Percentiles rank a stretch among this genome's conserved stretches.
phyloP scores from a whole-genome alignment of 2,888 invertebrate species.

The Helleia helle region DNA sequence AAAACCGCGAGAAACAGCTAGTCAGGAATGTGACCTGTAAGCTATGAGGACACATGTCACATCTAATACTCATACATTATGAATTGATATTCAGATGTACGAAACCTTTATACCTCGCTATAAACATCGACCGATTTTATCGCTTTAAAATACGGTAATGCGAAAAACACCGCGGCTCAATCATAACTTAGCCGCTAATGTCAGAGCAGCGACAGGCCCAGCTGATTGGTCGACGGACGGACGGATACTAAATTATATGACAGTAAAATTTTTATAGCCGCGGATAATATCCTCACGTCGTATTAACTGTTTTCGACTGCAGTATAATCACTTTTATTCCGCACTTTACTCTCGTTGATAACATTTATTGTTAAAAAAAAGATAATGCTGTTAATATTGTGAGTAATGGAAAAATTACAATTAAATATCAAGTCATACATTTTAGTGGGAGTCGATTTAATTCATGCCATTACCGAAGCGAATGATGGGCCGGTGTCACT shows the following conservation, averaged over 20 bases:
- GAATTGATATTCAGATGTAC: not conserved
- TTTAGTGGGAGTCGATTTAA: constrained; percentile 19
- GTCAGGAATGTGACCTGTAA: too few relatives aligned
- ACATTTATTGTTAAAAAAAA: constrained; percentile 8
- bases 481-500: constrained; percentile 9
- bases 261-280: constrained; percentile 48
- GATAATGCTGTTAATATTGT: not conserved
- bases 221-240: constrained; percentile 39
- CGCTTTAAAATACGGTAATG: constrained; percentile 53
- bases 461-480: constrained; percentile 13
- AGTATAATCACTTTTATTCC: not conserved
- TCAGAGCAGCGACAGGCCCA: constrained; percentile 34
- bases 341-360: not conserved
- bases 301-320: not conserved
- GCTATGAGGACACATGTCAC: too few relatives aligned
- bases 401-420: constrained; percentile 19
- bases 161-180: constrained; percentile 46
- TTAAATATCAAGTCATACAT: constrained; percentile 23
- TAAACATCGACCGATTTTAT: constrained; percentile 52
- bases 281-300: not conserved
- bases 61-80: constrained; percentile 1
- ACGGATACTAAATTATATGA: constrained; percentile 39
- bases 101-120: constrained; percentile 22
- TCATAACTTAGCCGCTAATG: constrained; percentile 62
- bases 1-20: too few relatives aligned